phyloP scores from a whole-genome alignment of 2,797 vertebrate genomes.

The Okamejei kenojei region DNA sequence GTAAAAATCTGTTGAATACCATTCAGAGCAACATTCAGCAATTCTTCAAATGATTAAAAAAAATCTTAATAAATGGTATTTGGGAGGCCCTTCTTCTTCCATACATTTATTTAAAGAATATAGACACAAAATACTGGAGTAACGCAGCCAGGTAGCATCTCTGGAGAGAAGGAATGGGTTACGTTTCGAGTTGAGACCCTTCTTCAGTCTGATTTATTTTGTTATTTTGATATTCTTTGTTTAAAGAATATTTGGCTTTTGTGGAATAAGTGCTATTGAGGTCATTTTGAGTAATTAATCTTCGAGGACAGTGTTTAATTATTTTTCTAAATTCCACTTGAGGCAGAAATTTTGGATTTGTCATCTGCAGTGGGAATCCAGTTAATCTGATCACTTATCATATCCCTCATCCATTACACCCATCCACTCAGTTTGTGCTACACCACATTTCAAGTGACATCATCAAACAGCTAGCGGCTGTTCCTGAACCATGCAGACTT shows the following conservation, averaged over 20 bases:
- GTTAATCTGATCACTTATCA: constrained; percentile 35
- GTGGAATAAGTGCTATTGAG: not conserved
- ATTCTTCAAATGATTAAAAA: not conserved
- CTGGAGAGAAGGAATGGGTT: too few species aligned
- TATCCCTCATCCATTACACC: not conserved
- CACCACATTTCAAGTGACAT: constrained; percentile 2
- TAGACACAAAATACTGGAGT: not conserved
- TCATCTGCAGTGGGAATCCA: constrained; percentile 1
- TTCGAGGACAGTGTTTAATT: constrained; percentile 20
- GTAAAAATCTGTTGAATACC: not conserved
- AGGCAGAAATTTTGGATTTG: not conserved
- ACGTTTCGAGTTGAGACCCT: too few species aligned
- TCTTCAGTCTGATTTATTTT: too few species aligned
- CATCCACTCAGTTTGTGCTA: not conserved
- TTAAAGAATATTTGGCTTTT: not conserved
- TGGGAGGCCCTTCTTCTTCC: not conserved
- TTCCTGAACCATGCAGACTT: not conserved
- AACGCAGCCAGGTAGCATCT: too few species aligned
- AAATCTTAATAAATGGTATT: not conserved
- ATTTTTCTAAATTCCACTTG: not conserved
- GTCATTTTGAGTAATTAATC: not conserved
- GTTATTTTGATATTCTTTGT: not conserved
- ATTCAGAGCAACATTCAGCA: not conserved
- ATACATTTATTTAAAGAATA: not conserved
- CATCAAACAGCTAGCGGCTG: not conserved